These are phyloP conservation scores for Limosa lapponica DNA, from an alignment of 2,797 vertebrate genomes.

Conservation along the genomic window DNA sequence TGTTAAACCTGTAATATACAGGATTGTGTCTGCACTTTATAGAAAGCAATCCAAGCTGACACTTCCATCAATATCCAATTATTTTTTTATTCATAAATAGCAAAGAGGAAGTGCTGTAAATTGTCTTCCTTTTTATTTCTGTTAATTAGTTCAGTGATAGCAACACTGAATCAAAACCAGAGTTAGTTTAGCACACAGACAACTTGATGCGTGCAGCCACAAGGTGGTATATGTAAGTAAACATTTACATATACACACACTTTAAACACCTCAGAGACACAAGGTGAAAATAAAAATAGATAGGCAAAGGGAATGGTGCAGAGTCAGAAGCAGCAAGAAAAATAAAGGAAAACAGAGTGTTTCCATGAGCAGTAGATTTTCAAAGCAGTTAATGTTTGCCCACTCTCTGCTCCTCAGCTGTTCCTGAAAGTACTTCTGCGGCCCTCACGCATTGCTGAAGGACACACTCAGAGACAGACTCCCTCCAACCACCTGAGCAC, in stretches of 20 bases:
- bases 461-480: background rate
- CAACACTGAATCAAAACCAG: background rate
- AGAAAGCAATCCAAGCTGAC: background rate
- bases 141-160: background rate
- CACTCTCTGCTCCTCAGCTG: background rate
- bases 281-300: background rate
- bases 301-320: background rate
- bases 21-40: background rate
- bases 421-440: background rate
- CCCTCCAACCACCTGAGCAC: rapidly evolving
- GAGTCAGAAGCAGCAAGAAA: background rate
- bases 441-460: background rate
- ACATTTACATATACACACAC: background rate
- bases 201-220: background rate
- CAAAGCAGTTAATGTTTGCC: background rate
- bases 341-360: background rate
- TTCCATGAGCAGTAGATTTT: background rate
- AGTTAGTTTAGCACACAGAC: background rate
- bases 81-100: background rate
- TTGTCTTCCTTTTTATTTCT: background rate
- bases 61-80: background rate
- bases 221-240: background rate
- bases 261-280: background rate
- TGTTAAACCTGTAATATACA: background rate
- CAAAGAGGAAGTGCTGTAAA: background rate